Percentiles rank a stretch among this genome's conserved stretches.
phyloP scores from a whole-genome alignment of 2,888 invertebrate genomes.

The Spicauda simplicius region DNA sequence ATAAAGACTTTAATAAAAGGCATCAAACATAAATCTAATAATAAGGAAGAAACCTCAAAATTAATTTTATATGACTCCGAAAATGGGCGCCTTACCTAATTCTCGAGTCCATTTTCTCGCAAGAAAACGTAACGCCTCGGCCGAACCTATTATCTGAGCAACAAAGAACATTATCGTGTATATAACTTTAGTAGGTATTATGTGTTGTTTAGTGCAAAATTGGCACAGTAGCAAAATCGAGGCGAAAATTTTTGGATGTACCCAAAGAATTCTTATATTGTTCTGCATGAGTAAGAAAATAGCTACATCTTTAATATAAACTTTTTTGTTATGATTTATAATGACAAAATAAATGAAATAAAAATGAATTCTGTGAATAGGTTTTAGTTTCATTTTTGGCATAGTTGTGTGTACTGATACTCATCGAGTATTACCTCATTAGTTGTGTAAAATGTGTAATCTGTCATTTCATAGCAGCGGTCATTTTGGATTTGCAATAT shows the following conservation, averaged over 20 bases:
- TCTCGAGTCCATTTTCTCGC: constrained; percentile 10
- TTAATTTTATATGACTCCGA: constrained; percentile 28
- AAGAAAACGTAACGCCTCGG: neutral
- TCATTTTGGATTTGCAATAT: too few species aligned
- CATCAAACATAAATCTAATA: constrained; percentile 1
- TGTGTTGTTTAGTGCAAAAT: neutral
- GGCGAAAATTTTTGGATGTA: neutral
- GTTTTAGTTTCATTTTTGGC: too few species aligned
- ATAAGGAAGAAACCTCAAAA: constrained; percentile 10
- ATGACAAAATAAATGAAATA: too few species aligned
- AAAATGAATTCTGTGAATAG: too few species aligned
- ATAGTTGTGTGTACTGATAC: too few species aligned
- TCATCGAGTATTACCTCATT: too few species aligned
- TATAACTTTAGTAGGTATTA: constrained; percentile 5
- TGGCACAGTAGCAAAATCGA: neutral
- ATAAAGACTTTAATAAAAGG: constrained; percentile 5
- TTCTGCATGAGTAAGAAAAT: neutral
- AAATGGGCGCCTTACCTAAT: constrained; percentile 19
- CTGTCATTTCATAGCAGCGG: too few species aligned
- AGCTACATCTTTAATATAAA: too few species aligned
- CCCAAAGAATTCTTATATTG: neutral
- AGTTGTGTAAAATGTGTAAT: too few species aligned
- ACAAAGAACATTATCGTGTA: constrained; percentile 11
- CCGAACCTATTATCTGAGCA: constrained; percentile 6
- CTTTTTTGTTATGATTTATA: too few species aligned